These are phyloP conservation scores for Puma concolor DNA, from an alignment of 2,113 vertebrate genomes.

Conservation along the genomic window DNA sequence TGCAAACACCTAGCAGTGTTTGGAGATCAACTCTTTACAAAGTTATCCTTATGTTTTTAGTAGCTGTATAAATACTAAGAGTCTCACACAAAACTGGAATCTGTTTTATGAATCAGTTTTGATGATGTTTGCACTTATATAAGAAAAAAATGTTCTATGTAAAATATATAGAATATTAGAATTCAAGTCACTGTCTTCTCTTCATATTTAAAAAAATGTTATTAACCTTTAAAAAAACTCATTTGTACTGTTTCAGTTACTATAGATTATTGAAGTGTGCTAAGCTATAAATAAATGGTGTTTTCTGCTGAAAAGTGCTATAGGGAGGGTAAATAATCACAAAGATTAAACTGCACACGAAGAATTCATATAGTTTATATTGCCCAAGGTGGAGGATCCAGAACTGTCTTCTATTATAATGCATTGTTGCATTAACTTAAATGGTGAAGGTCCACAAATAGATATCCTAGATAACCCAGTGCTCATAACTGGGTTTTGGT, in stretches of 20 bases:
- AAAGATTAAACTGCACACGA: neutral
- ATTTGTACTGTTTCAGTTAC: neutral
- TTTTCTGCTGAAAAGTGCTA: neutral
- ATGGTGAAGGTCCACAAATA: neutral
- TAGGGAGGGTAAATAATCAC: neutral
- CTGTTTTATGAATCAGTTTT: constrained; percentile 17
- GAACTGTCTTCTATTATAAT: neutral
- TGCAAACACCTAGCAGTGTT: neutral
- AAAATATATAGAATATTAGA: neutral
- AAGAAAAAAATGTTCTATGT: neutral
- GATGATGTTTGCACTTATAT: neutral
- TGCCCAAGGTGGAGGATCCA: neutral
- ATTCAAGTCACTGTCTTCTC: neutral
- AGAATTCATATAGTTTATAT: neutral
- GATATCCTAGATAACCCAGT: neutral
- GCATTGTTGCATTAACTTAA: neutral
- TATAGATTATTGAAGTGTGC: neutral
- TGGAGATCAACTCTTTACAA: neutral
- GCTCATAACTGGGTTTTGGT: neutral
- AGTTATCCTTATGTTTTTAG: neutral
- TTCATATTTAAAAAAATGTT: neutral
- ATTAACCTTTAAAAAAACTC: neutral
- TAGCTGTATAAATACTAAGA: neutral
- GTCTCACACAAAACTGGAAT: neutral
- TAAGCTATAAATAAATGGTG: neutral